Conservation (phyloP, 2,888 invertebrate genomes). For the Gibbula magus region DNA sequence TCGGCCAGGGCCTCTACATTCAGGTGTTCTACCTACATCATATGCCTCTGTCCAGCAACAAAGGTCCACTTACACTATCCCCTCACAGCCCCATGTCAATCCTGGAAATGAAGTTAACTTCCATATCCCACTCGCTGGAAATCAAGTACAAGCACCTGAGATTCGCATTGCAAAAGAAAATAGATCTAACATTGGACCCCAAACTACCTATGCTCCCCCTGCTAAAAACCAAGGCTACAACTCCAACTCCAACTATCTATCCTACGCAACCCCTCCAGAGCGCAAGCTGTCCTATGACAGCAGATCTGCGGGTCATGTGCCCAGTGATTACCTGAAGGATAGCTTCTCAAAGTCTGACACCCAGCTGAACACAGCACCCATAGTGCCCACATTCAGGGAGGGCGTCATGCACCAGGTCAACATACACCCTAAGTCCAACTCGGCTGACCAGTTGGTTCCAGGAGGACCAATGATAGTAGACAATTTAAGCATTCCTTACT, state of each 20-base stretch:
- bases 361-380: constrained; percentile 52
- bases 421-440: constrained; percentile 36
- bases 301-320: constrained; percentile 23
- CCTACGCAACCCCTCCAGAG: constrained; percentile 31
- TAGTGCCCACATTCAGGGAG: constrained; percentile 34
- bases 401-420: constrained; percentile 33
- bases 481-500: constrained; percentile 38
- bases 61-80: background rate
- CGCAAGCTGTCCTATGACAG: constrained; percentile 28
- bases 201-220: background rate
- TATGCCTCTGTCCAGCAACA: constrained; percentile 5
- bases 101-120: constrained; percentile 32
- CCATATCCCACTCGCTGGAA: constrained; percentile 28
- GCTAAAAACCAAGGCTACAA: background rate
- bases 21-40: background rate
- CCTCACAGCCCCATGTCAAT: constrained; percentile 23
- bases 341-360: constrained; percentile 65
- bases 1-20: constrained; percentile 20
- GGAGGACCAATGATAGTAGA: constrained; percentile 16
- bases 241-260: background rate
- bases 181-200: background rate
- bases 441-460: constrained; percentile 44
- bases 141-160: constrained; percentile 13
- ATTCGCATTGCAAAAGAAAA: constrained; percentile 36
- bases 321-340: constrained; percentile 39